Percentiles rank a stretch among this genome's conserved stretches.
Evolutionary conservation across 2,888 invertebrate genomes (phyloP).

Genomic region (Caenorhabditis sulstoni): DNA sequence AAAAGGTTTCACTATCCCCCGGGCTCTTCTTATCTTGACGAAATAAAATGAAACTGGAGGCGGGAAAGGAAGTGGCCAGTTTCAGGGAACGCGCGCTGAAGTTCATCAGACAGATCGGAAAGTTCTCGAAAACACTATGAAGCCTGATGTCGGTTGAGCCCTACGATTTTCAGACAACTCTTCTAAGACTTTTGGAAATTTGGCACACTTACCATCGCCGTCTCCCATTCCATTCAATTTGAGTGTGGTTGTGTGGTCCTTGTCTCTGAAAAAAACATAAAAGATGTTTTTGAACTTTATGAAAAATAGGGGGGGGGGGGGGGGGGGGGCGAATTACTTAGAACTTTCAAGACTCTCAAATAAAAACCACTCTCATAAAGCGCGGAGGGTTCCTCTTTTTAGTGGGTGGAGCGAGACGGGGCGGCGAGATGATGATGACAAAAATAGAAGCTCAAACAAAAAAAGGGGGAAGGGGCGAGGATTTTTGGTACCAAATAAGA

Average conservation of each 20-base stretch:
- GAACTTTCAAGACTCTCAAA: no score
- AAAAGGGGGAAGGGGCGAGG: neutral
- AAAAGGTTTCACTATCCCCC: conserved; percentile 6
- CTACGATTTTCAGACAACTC: no score
- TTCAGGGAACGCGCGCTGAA: no score
- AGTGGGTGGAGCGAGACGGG: neutral
- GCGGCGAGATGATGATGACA: conserved; percentile 3
- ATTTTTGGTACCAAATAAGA: neutral
- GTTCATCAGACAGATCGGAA: no score
- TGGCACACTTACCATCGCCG: conserved; percentile 32
- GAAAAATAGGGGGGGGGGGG: no score
- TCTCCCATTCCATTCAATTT: conserved; percentile 47
- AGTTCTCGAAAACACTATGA: no score
- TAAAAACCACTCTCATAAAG: no score
- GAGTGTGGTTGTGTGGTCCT: neutral
- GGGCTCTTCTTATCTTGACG: conserved; percentile 8
- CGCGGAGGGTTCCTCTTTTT: no score
- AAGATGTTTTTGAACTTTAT: neutral
- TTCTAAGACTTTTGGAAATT: no score
- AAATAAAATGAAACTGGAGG: conserved; percentile 8
- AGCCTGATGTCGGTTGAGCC: no score
- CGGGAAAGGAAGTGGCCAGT: neutral
- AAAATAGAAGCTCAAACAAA: conserved; percentile 20
- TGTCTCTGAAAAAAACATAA: conserved; percentile 25
- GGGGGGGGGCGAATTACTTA: neutral